phyloP scores from a whole-genome alignment of 1,140 invertebrate species.

The Drosophila dunni region DNA sequence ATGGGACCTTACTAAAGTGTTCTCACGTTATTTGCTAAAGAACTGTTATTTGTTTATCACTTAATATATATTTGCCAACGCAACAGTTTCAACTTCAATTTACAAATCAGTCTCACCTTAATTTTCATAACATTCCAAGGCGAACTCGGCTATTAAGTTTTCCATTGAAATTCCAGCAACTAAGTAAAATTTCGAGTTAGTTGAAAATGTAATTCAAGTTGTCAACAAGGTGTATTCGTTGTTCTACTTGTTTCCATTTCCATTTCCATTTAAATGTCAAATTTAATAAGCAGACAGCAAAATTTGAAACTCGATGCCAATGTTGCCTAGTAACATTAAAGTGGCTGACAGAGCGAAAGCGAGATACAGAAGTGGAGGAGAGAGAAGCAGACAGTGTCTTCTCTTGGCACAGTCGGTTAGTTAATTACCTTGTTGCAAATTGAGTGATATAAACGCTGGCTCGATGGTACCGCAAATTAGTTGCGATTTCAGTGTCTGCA shows the following conservation, averaged over 20 bases:
- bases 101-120: not conserved
- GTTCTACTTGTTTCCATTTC: constrained; percentile 34
- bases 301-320: constrained; percentile 27
- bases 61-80: not conserved
- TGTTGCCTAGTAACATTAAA: constrained; percentile 1
- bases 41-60: not conserved
- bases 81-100: not conserved
- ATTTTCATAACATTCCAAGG: not conserved
- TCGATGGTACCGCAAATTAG: constrained; percentile 43
- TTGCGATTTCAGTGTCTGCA: constrained; percentile 15
- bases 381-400: not conserved
- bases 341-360: not conserved
- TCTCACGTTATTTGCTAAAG: too few species aligned
- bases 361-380: not conserved
- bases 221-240: constrained; percentile 18
- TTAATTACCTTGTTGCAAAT: constrained; percentile 52
- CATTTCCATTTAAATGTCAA: constrained; percentile 63
- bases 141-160: not conserved
- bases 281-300: constrained; percentile 48
- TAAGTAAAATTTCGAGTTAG: not conserved
- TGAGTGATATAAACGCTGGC: constrained; percentile 38
- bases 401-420: not conserved
- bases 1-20: too few species aligned
- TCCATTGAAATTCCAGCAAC: not conserved
- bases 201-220: constrained; percentile 44